These are phyloP conservation scores for Notechis scutatus DNA, from an alignment of 2,113 vertebrate genomes.

Conservation along the genomic window DNA sequence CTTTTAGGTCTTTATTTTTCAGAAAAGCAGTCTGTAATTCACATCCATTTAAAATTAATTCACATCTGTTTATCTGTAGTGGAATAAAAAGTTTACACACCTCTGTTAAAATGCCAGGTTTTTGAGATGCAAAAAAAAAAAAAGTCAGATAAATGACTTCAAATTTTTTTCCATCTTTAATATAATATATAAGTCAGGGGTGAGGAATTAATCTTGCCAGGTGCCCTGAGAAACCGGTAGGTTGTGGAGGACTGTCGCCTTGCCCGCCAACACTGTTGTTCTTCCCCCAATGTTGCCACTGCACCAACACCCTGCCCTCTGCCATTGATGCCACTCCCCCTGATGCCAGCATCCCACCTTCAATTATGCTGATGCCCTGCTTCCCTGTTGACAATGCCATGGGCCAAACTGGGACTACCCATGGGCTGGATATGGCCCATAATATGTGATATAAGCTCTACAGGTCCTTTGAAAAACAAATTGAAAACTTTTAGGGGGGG, in stretches of 20 bases:
- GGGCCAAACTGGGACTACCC: neutral
- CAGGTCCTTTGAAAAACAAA: neutral
- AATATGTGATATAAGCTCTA: neutral
- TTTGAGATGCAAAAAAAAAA: neutral
- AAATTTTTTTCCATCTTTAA: neutral
- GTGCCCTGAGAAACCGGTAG: neutral
- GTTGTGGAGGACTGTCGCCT: no score
- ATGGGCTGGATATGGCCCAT: neutral
- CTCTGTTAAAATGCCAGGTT: neutral
- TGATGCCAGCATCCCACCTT: neutral
- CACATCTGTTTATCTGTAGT: neutral
- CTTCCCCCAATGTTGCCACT: neutral
- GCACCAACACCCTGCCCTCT: neutral
- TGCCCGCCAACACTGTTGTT: no score
- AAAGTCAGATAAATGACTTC: neutral
- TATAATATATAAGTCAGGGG: neutral
- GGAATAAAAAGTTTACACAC: neutral
- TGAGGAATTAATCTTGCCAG: neutral
- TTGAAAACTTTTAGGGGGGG: neutral
- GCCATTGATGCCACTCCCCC: neutral
- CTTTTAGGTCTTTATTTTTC: neutral
- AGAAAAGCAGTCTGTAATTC: neutral
- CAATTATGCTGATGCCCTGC: neutral
- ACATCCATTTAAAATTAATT: neutral
- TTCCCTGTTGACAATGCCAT: neutral